These are phyloP conservation scores for Subacronicta megacephala DNA, from an alignment of 2,888 invertebrate genomes.

Conservation along the genomic window DNA sequence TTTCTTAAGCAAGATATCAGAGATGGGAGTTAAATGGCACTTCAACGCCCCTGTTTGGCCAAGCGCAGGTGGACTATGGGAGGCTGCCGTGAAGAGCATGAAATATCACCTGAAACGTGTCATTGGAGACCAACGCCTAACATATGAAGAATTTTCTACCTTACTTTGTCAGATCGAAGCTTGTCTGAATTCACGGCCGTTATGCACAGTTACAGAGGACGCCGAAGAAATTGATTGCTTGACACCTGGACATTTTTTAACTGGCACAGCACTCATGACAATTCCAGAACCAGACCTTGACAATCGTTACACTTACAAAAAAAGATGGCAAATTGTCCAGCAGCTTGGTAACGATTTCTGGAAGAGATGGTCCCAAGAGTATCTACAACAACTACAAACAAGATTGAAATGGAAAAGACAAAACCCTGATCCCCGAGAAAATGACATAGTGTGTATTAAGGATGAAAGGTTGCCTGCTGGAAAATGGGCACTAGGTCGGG, in stretches of 20 bases:
- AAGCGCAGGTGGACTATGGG: conserved; percentile 4
- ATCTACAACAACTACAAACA: too few relatives aligned
- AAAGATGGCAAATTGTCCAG: conserved; percentile 51
- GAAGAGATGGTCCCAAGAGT: too few relatives aligned
- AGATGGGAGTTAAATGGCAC: conserved; percentile 6
- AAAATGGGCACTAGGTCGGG: too few relatives aligned
- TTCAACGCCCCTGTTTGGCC: too few relatives aligned
- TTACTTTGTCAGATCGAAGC: conserved; percentile 6
- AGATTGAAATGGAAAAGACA: too few relatives aligned
- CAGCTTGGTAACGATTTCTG: too few relatives aligned
- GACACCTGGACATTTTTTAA: conserved; percentile 6
- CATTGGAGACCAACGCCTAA: not conserved
- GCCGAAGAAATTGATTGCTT: not conserved
- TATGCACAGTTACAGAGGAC: not conserved
- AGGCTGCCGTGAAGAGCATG: conserved; percentile 1
- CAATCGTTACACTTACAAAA: too few relatives aligned
- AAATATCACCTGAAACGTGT: conserved; percentile 1
- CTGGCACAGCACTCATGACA: conserved; percentile 1
- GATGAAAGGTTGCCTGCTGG: too few relatives aligned
- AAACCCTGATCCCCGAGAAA: too few relatives aligned
- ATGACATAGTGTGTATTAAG: not conserved
- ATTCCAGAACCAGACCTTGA: not conserved
- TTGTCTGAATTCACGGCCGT: conserved; percentile 1
- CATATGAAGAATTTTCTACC: conserved; percentile 2
- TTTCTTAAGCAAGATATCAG: conserved; percentile 1